Evolutionary conservation across 2,888 invertebrate genomes (phyloP).

Genomic region (Epirrita christyi): DNA sequence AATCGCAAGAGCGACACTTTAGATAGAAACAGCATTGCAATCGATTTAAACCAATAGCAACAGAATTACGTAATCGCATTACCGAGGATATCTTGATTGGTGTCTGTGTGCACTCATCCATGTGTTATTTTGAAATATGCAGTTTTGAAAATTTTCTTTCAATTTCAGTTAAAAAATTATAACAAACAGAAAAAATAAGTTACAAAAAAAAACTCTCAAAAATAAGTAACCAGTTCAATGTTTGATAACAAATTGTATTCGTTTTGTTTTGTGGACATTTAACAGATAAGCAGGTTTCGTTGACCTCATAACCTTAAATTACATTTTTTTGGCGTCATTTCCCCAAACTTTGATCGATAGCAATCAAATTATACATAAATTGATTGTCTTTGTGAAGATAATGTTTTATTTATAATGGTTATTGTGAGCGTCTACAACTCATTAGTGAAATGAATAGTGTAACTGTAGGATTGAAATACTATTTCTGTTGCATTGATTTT

Average conservation of each 20-base stretch:
- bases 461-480: not conserved
- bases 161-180: too few species aligned
- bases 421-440: not conserved
- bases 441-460: not conserved
- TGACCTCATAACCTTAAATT: not conserved
- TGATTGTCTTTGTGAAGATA: conserved; percentile 2
- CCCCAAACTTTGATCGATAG: not conserved
- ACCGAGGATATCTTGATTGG: too few species aligned
- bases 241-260: not conserved
- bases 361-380: not conserved
- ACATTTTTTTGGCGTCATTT: not conserved
- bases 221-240: too few species aligned
- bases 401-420: not conserved
- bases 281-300: not conserved
- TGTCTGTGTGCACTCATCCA: too few species aligned
- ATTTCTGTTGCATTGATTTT: not conserved
- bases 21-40: too few species aligned
- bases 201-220: too few species aligned
- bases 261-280: not conserved
- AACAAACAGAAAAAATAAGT: too few species aligned
- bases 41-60: too few species aligned
- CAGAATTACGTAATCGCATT: too few species aligned
- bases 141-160: too few species aligned
- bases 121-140: too few species aligned
- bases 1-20: too few species aligned